Conservation (phyloP, 2,113 vertebrate species). For the Oreochromis niloticus region DNA sequence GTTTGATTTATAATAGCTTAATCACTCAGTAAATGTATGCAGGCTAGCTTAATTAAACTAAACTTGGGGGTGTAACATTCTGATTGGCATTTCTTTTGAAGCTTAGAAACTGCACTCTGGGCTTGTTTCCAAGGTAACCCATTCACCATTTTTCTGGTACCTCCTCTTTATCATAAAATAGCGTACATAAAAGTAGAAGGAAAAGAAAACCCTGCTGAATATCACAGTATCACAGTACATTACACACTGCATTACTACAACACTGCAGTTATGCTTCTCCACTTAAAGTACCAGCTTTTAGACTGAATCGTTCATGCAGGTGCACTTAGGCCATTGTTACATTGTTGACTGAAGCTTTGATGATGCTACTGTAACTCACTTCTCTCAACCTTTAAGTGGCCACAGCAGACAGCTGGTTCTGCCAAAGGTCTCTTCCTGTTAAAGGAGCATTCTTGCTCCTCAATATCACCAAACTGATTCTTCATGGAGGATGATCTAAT, state of each 20-base stretch:
- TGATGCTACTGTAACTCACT: neutral
- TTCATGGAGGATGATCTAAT: neutral
- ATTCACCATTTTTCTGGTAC: neutral
- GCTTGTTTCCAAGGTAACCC: slow-evolving; percentile 51
- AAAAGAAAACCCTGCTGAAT: neutral
- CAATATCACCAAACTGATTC: too few species aligned
- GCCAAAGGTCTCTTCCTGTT: neutral
- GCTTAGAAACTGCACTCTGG: neutral
- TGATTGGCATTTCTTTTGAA: slow-evolving; percentile 19
- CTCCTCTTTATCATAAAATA: neutral
- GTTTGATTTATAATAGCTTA: neutral
- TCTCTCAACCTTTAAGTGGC: neutral
- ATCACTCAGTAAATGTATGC: neutral
- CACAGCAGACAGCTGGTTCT: neutral
- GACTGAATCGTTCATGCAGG: neutral
- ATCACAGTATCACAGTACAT: neutral
- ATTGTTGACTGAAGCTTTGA: neutral
- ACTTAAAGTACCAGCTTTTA: neutral
- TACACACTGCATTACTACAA: neutral
- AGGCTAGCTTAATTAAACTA: neutral
- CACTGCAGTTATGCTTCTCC: neutral
- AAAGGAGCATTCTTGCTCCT: neutral
- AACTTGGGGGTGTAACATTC: neutral
- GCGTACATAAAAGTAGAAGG: neutral
- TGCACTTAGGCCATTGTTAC: neutral